Conservation (phyloP, 2,797 vertebrate genomes). For the Urocyon cinereoargenteus region DNA sequence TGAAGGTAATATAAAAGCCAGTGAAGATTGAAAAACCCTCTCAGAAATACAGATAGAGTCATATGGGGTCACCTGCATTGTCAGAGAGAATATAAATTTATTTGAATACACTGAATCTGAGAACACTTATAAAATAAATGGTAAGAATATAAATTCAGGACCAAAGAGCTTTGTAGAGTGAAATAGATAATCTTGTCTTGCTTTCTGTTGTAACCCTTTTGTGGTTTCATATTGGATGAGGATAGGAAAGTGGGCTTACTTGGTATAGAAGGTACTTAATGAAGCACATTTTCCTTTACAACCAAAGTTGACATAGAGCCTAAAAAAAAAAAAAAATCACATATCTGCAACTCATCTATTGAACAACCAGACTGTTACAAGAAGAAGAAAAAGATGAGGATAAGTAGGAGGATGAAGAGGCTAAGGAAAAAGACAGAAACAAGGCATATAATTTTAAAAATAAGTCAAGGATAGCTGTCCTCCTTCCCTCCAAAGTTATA, state of each 20-base stretch:
- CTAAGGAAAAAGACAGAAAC: background rate
- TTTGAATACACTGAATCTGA: slow-evolving; percentile 73
- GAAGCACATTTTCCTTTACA: background rate
- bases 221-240: background rate
- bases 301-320: background rate
- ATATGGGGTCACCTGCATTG: slow-evolving; percentile 67
- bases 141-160: slow-evolving; percentile 61
- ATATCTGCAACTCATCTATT: background rate
- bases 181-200: background rate
- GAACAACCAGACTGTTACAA: background rate
- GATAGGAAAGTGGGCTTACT: background rate
- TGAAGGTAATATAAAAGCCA: slow-evolving; percentile 76
- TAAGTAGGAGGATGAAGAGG: background rate
- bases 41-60: slow-evolving; percentile 74
- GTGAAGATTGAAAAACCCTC: slow-evolving; percentile 75
- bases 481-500: background rate
- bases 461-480: background rate
- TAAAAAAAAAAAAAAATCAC: background rate
- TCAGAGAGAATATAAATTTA: slow-evolving; percentile 81
- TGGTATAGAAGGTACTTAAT: background rate
- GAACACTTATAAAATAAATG: slow-evolving; percentile 68
- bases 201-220: background rate
- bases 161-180: slow-evolving; percentile 20
- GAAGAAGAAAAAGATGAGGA: background rate
- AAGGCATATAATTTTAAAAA: background rate